Evolutionary conservation across 2,888 invertebrate genomes (phyloP).

Genomic region (Stratiomys singularior): DNA sequence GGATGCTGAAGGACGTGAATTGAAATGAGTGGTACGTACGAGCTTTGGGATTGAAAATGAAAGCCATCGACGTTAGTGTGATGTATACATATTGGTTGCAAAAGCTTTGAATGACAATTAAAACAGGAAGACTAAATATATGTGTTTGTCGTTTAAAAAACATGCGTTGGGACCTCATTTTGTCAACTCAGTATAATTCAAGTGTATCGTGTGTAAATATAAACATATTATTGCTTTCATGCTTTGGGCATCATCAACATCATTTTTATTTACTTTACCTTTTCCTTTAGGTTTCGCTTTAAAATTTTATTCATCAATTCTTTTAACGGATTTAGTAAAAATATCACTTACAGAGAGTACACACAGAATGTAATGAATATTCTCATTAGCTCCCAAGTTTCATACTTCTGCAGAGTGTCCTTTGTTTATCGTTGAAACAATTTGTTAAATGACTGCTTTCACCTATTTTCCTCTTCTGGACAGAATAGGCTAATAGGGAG

Average conservation of each 20-base stretch:
- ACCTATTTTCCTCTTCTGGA: background rate
- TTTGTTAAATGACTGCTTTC: too few species aligned
- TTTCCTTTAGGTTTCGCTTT: background rate
- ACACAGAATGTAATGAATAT: background rate
- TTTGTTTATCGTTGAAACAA: too few species aligned
- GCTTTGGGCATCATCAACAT: background rate
- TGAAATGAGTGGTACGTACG: background rate
- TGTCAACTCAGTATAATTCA: background rate
- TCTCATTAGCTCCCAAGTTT: background rate
- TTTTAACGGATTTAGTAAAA: background rate
- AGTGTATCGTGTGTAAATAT: background rate
- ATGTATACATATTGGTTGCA: background rate
- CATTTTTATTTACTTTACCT: background rate
- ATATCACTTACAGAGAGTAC: conserved; percentile 14
- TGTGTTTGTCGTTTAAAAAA: background rate
- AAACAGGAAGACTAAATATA: background rate
- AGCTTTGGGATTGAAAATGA: background rate
- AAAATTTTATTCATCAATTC: background rate
- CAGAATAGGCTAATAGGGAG: background rate
- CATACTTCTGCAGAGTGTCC: background rate
- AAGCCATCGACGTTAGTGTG: background rate
- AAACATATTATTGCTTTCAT: conserved; percentile 24
- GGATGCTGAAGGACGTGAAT: background rate
- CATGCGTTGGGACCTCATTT: background rate
- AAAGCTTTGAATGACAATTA: background rate